Base-by-base conservation (phyloP, 2,113 vertebrate species). In the Caloenas nicobarica region DNA sequence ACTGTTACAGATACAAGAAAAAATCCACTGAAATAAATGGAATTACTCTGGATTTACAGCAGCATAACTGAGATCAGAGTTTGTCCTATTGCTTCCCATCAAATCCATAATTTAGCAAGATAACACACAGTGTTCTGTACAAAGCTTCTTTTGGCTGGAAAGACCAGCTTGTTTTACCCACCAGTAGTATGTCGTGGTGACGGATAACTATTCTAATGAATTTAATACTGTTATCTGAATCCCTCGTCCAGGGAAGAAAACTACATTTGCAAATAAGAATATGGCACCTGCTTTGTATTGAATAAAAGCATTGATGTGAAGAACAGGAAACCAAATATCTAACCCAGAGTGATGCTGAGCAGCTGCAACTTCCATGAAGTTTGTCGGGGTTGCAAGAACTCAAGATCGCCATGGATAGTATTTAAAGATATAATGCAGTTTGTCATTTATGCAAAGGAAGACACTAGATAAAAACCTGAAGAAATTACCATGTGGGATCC, bases 11-110 rank as follows among this genome's bases (percentile, higher is more conserved):
- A 73, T 54, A 7, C 0, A 24, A 21, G 42, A 62, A 36, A 44
- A 73, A 34, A 7, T 23, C 40, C 72, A 78, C 8, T 22, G 6
- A 91, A 93, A 81, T 64, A 70, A 71, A 71, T 15, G 23, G 61
- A 90, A 79, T 71, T 0, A 50, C 76, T 86, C 44, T 46, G 68
- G 54, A 86, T 81, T 88, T 86, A 86, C 64, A 88, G 72, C 40
- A 88, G 76, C 42, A 48, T 73, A 76, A 82, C 50, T 80, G 69
- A 95, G 71, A 91, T 81, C 46, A 83, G 66, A 80, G 79, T 93
- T 86, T 44, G 38, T 23, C 42, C 29, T 76, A 42, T 44, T 88
- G 56, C 83, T 95, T 89, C 81, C 74, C 74, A 87, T 85, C 64
- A 71, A 82, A 96, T 57, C 68, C 76, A 71, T 79, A 88, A 88